Base-by-base conservation (phyloP, 2,797 vertebrate genomes). In the Cuniculus paca region DNA sequence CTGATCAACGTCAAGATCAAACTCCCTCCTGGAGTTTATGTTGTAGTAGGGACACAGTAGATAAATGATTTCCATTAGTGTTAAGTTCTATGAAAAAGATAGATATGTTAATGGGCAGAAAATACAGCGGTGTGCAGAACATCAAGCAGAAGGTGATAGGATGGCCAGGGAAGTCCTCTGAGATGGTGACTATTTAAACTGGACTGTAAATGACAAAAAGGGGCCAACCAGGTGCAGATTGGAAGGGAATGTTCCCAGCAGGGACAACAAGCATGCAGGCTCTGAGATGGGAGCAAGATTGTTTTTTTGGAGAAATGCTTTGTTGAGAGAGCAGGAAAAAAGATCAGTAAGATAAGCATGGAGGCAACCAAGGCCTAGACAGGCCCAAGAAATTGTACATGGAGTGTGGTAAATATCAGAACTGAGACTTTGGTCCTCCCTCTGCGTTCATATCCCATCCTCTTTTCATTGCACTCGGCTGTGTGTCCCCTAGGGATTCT, bases 291-390 rank as follows among this genome's bases (percentile, higher is more conserved):
- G 74, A 70, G 48, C 39, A 28, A 52, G 86, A 14, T 85, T 63
- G 63, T 63, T 93, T 84, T 89, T 58, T 86, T 88, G 54, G 65
- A 91, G 63, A 68, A 42, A 39, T 72, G 50, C 86, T 93, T 45
- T 50, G 4, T 63, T 50, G 31, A 75, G 81, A 95, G 68, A 85
- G 72, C 70, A 60, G 79, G 72, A 42, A 65, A 92, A 83, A 75
- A 86, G 60, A 7, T 70, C 75, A 74, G 79, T 77, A 45, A 92
- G 80, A 80, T 58, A 74, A 94, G 68, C 88, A 6, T 6, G 20
- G 56, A 86, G n/a, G 63, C 68, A 61, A 78, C 20, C 22, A 54
- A 78, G 56, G 20, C 60, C 50, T 24, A 70, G 79, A 60, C 42
- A 80, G 45, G 42, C 7, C 39, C 63, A 58, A 39, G 58, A 48